Base-by-base conservation (phyloP, 2,888 invertebrate species). In the Octonoba sinensis region DNA sequence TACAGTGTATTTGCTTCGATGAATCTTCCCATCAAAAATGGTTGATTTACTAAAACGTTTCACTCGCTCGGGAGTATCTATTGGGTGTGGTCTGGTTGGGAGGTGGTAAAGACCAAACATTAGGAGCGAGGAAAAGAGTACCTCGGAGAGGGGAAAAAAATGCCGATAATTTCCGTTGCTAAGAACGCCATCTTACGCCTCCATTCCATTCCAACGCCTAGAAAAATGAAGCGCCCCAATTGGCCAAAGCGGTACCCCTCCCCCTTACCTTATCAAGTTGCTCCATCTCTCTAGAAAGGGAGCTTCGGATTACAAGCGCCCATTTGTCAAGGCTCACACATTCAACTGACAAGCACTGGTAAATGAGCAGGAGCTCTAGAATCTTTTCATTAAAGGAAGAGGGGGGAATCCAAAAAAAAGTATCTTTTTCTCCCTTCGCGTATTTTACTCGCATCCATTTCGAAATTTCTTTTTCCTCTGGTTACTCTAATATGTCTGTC, bases 321-420 rank as follows among this genome's bases (percentile, higher is more conserved):
- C 78, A 72, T 78, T 78, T 78, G 78, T 78, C 78, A 78, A 72
- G 78, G 49, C 78, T 78, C 72, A 71, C 78, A 78, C 78, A 57
- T 78, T 59, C 62, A 59, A 18, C 65, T 78, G 78, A 78, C 78
- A 78, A 71, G 71, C 36, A 27, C 47, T 64, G 64, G 70, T 77
- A 77, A 77, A 77, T 77, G 77, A 77, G 77, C 77, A 64, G 44
- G 27, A 44, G 49, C 51, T n/a, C 59, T 15, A 60, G 47, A 36
- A 76, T 56, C 70, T 77, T 77, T 77, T 77, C 77, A 77, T 77
- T 77, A 70, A 70, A 75, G 49, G 65, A 59, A 67, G 20, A 44
- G 62, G 15, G 62, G 59, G 24, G 22, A 56, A 47, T 49, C 36
- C 22, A 20, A 57, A 56, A 59, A 27, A 60, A 27, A 60, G 27